Evolutionary conservation across 2,888 invertebrate genomes (phyloP).

Genomic region (Crepidodera aurea): DNA sequence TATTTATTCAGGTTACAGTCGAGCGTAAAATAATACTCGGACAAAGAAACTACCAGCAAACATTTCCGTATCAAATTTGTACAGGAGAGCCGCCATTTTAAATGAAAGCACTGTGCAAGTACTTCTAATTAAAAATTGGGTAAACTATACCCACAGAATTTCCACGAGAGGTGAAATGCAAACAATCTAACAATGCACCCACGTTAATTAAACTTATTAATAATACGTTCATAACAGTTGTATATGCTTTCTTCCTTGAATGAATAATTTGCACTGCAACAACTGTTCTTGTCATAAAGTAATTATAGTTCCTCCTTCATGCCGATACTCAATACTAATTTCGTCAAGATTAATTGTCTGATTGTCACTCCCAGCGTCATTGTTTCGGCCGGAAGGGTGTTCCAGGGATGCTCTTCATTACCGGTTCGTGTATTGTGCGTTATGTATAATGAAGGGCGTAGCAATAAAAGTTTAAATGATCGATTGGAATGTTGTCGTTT

Average conservation of each 20-base stretch:
- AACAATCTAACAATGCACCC: too few species aligned
- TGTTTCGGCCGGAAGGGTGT: not conserved
- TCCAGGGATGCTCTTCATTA: not conserved
- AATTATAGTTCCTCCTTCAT: not conserved
- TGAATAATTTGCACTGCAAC: not conserved
- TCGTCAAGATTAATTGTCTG: slow-evolving; percentile 17
- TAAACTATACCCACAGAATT: too few species aligned
- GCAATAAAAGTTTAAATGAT: not conserved
- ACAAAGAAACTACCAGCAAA: too few species aligned
- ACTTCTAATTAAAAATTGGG: too few species aligned
- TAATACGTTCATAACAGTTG: not conserved
- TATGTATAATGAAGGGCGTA: not conserved
- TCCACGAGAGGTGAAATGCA: too few species aligned
- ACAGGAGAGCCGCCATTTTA: too few species aligned
- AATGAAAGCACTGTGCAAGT: too few species aligned
- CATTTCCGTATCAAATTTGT: too few species aligned
- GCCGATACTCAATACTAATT: slow-evolving; percentile 20
- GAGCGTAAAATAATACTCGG: too few species aligned
- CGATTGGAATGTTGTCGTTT: not conserved
- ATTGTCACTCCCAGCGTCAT: slow-evolving; percentile 14
- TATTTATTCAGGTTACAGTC: too few species aligned
- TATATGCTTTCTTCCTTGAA: not conserved
- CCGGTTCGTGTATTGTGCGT: not conserved
- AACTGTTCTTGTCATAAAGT: slow-evolving; percentile 13
- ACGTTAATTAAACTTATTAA: not conserved